phyloP scores from a whole-genome alignment of 2,888 invertebrate genomes.

The Nemoura dubitans region DNA sequence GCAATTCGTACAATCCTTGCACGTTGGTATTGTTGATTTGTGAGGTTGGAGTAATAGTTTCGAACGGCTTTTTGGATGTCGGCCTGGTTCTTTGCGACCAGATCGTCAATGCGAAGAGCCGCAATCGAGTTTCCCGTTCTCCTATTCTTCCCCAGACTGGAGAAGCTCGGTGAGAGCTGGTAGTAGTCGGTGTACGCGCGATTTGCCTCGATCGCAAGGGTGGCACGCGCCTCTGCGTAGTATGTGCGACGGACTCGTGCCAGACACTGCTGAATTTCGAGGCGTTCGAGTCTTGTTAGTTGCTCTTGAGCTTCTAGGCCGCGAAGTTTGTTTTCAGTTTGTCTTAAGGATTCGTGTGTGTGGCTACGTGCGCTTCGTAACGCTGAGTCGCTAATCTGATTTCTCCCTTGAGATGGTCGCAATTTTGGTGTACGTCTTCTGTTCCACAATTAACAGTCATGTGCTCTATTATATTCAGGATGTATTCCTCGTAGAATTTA shows the following conservation, averaged over 20 bases:
- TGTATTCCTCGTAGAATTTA: not conserved
- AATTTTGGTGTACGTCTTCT: not conserved
- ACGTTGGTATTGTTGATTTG: not conserved
- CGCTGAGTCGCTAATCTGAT: not conserved
- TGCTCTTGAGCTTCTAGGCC: no score
- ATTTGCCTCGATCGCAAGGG: not conserved
- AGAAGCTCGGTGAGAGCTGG: not conserved
- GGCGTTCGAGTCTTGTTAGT: not conserved
- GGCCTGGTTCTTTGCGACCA: not conserved
- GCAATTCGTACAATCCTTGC: not conserved
- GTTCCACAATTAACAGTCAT: not conserved
- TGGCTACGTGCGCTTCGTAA: not conserved
- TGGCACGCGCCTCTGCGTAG: not conserved
- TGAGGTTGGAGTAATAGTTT: not conserved
- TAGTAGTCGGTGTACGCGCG: not conserved
- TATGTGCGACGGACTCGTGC: not conserved
- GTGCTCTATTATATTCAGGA: not conserved
- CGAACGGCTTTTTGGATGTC: not conserved
- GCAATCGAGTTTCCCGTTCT: not conserved
- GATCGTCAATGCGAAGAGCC: not conserved
- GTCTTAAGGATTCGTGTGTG: not conserved
- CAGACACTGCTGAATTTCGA: not conserved
- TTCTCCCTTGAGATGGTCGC: not conserved
- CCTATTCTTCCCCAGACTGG: not conserved
- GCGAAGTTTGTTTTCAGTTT: not conserved